These are phyloP conservation scores for Phymanthus crucifer DNA, from an alignment of 92 coral and sea anemone genomes.

Conservation along the genomic window DNA sequence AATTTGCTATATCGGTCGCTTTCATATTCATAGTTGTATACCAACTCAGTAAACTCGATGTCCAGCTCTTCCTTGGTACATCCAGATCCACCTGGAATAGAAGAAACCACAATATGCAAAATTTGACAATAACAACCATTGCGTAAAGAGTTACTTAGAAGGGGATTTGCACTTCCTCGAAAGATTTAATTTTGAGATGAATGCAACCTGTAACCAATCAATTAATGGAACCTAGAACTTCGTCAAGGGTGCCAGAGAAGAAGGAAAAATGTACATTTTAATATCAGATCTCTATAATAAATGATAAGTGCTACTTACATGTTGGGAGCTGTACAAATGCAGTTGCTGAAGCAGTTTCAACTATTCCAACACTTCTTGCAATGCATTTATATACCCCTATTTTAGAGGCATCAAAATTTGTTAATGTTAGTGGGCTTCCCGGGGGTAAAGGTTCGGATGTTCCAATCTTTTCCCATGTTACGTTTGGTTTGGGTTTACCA, in stretches of 20 bases:
- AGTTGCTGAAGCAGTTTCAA: constrained; percentile 3
- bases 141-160: too few relatives aligned
- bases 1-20: background rate
- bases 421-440: background rate
- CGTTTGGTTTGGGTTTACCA: constrained; percentile 45
- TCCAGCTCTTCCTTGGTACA: background rate
- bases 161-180: too few relatives aligned
- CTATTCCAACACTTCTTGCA: constrained; percentile 15
- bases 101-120: too few relatives aligned
- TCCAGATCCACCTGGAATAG: background rate
- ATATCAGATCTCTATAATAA: too few relatives aligned
- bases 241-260: too few relatives aligned
- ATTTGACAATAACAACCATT: too few relatives aligned
- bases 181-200: too few relatives aligned
- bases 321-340: background rate
- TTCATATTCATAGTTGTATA: background rate
- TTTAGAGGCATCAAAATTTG: constrained; percentile 19
- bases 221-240: too few relatives aligned
- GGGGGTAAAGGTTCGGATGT: background rate
- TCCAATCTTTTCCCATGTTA: constrained; percentile 48
- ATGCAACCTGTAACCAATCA: too few relatives aligned
- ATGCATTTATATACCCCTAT: constrained; percentile 50
- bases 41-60: background rate
- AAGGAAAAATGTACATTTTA: too few relatives aligned
- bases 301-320: too few relatives aligned